These are phyloP conservation scores for human DNA, from an alignment of 2,113 vertebrate species.

Conservation along the genomic window DNA sequence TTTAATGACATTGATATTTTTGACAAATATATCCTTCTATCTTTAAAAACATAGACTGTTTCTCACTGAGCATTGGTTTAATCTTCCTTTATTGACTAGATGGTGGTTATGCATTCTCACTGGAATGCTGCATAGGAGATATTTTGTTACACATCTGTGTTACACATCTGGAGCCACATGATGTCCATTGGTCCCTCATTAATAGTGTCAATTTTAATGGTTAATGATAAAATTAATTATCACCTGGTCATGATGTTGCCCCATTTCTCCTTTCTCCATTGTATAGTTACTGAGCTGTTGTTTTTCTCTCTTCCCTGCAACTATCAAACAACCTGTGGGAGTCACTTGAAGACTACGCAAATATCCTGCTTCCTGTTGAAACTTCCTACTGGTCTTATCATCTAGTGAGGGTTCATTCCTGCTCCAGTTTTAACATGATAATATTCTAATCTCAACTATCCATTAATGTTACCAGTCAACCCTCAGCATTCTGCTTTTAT, in stretches of 20 bases:
- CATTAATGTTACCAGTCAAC: background rate
- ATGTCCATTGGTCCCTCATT: background rate
- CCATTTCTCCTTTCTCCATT: background rate
- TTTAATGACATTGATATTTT: background rate
- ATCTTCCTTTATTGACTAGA: background rate
- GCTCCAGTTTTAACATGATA: background rate
- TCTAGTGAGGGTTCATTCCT: background rate
- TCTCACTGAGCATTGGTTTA: background rate
- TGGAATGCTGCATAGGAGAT: background rate
- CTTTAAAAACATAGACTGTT: background rate
- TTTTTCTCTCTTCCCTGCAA: background rate
- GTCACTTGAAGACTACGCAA: background rate
- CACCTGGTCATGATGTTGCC: background rate
- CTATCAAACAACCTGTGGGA: background rate
- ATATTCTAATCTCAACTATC: background rate
- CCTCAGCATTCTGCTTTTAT: background rate
- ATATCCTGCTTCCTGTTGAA: background rate
- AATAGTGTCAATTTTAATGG: background rate
- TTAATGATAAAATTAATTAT: no score
- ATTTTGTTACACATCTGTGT: background rate
- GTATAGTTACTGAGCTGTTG: background rate
- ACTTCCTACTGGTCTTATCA: background rate
- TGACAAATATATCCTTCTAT: background rate
- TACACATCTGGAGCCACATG: background rate
- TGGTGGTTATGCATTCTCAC: background rate